phyloP scores from a whole-genome alignment of 1,140 invertebrate species.

The Sarcophaga bullata region DNA sequence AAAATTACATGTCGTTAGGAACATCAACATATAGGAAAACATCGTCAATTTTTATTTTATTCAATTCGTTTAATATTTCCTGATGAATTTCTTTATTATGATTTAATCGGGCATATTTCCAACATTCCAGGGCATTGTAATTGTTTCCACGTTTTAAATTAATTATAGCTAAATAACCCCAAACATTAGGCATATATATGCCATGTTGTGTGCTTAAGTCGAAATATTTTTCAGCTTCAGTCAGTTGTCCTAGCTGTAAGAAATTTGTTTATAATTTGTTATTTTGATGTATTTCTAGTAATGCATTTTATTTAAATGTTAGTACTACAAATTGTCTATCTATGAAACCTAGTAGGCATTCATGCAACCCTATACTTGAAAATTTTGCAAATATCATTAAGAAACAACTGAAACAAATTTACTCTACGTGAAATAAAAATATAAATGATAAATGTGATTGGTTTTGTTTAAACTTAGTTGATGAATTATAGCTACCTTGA shows the following conservation, averaged over 20 bases:
- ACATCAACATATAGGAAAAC: slow-evolving; percentile 52
- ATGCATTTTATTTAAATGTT: not conserved
- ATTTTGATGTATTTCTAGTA: not conserved
- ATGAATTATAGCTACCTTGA: too few relatives aligned
- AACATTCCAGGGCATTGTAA: slow-evolving; percentile 53
- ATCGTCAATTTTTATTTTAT: slow-evolving; percentile 49
- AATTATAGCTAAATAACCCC: slow-evolving; percentile 56
- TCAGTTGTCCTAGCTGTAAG: slow-evolving; percentile 34
- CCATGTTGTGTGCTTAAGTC: slow-evolving; percentile 44
- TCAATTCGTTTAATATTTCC: slow-evolving; percentile 52
- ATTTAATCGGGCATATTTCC: slow-evolving; percentile 57
- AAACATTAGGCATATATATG: slow-evolving; percentile 54
- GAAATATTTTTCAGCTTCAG: slow-evolving; percentile 48
- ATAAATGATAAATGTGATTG: too few relatives aligned
- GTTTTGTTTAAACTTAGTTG: too few relatives aligned
- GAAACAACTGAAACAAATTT: too few relatives aligned
- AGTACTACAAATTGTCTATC: too few relatives aligned
- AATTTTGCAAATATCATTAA: too few relatives aligned
- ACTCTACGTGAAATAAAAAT: too few relatives aligned
- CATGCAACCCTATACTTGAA: too few relatives aligned
- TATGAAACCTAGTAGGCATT: too few relatives aligned
- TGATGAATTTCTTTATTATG: slow-evolving; percentile 45
- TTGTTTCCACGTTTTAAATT: slow-evolving; percentile 52
- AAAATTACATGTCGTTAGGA: not conserved
- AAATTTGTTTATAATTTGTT: not conserved